Conservation (phyloP, 1,140 invertebrate genomes). For the Hesperophylax magnus region DNA sequence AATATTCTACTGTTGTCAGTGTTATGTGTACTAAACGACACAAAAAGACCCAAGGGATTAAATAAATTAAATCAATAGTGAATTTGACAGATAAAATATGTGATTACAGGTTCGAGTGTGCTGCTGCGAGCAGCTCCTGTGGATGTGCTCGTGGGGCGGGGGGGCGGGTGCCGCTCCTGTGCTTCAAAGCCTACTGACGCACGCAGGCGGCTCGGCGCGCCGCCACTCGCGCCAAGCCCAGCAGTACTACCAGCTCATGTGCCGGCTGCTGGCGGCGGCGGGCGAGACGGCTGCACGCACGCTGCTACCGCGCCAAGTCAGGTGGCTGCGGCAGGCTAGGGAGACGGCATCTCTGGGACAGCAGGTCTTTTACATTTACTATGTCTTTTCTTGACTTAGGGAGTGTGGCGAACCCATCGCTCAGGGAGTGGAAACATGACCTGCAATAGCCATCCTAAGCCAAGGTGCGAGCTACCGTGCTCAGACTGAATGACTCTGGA, state of each 20-base stretch:
- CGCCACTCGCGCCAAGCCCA: constrained; percentile 63
- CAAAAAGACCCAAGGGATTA: no score
- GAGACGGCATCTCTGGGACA: constrained; percentile 43
- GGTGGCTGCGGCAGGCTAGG: constrained; percentile 63
- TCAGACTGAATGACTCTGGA: no score
- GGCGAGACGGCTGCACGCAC: constrained; percentile 62
- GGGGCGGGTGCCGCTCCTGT: constrained; percentile 58
- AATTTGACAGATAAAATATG: background rate
- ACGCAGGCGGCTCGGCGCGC: constrained; percentile 59
- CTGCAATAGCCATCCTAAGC: no score
- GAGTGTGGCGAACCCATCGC: no score
- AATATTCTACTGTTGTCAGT: no score
- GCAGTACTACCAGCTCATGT: constrained; percentile 67
- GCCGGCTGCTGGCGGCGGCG: constrained; percentile 65
- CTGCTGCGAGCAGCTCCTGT: constrained; percentile 65
- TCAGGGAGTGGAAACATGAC: no score
- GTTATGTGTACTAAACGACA: no score
- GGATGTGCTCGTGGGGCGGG: constrained; percentile 66
- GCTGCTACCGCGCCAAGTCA: constrained; percentile 58
- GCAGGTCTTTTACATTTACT: constrained; percentile 29
- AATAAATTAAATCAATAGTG: no score
- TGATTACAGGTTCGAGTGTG: constrained; percentile 64
- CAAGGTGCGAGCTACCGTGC: no score
- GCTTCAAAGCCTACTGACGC: constrained; percentile 55
- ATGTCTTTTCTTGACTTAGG: background rate